Base-by-base conservation (phyloP, 2,888 invertebrate species). In the Drosophila percnosoma region DNA sequence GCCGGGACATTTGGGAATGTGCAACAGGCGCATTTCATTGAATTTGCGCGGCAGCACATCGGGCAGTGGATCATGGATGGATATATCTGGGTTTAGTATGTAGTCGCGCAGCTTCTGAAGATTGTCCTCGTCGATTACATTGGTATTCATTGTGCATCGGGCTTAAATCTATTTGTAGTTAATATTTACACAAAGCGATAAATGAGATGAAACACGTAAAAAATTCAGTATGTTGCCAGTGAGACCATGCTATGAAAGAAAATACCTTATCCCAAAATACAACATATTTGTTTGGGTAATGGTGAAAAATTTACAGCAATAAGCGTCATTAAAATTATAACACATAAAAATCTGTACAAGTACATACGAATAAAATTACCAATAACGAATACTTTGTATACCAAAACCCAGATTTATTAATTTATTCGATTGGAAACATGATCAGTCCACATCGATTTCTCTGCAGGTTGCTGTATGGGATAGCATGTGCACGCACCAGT, bases 21-120 rank as follows among this genome's bases (percentile, higher is more conserved):
- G 75, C 69, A 92, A 78, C 36, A 92, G 78, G 53, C 91, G 91
- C 76, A 83, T 77, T 62, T 81, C 88, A 66, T 92, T 87, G 29
- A 80, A 91, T 70, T 84, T 80, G 6, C 93, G 87, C 8, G 90
- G 88, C 66, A 93, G 73, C 18, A 93, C 82, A 68, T 91, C 88
- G 4, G 92, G 92, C 34, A 91, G 52, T 0, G 93, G 93, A 78
- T 93, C 87, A 57, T 92, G 92, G 5, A 93, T 91, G 2, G 91
- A 80, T 55, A 93, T 80, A 5, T 93, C 85, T 10, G 93, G 93
- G 21, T 83, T 76, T 0, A 92, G 80, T 64, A 93, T 92, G 64
- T 92, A 93, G 10, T 90, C 87, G 34, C 80, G 79, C 8, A 93
- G 74, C 72, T 89, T 83, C 33, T 74, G 63, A 27, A 59, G 58